A percentile compares a stretch with the other conserved stretches of the same genome.
Conservation (phyloP, 2,113 vertebrate species). For the Otis tarda region DNA sequence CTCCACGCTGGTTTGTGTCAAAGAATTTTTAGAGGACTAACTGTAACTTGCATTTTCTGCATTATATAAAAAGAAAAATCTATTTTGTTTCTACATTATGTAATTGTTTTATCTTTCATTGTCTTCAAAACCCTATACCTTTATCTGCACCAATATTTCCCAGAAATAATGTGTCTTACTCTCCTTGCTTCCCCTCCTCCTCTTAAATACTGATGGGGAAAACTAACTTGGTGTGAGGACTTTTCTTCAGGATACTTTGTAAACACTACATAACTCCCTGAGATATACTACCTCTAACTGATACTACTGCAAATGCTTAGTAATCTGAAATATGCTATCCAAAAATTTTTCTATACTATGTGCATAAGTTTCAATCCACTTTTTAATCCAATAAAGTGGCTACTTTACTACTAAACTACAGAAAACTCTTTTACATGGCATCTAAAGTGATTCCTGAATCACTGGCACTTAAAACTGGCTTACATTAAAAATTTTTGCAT, state of each 20-base stretch:
- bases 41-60: neutral
- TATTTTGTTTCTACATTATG: neutral
- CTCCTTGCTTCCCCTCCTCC: neutral
- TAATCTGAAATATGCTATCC: neutral
- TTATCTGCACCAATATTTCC: neutral
- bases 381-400: neutral
- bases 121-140: neutral
- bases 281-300: neutral
- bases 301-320: neutral
- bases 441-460: neutral
- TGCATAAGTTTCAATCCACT: neutral
- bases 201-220: neutral
- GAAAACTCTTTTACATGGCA: neutral
- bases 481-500: neutral
- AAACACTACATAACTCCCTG: neutral
- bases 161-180: neutral
- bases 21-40: slow-evolving; percentile 13
- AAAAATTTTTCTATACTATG: neutral
- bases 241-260: neutral
- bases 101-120: neutral
- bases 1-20: neutral
- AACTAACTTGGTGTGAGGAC: neutral
- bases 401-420: neutral
- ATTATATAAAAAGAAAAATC: neutral
- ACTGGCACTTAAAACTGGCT: neutral